A percentile compares a stretch with the other conserved stretches of the same genome.
Conservation (phyloP, 1,140 invertebrate species). For the Copidosoma floridanum region DNA sequence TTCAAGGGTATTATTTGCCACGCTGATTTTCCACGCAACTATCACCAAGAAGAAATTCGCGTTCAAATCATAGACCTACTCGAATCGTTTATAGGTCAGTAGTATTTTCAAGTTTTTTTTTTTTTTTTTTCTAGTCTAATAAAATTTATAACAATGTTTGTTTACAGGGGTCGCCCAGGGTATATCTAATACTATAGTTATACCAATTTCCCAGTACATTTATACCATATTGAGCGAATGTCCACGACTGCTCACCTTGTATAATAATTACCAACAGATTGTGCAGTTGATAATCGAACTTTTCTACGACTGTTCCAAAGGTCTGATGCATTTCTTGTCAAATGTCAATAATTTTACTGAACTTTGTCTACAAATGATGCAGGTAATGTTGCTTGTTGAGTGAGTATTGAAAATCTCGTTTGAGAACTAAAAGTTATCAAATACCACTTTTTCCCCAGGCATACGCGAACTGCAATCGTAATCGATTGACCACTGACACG, state of each 20-base stretch:
- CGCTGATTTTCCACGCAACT: constrained; percentile 60
- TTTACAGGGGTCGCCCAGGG: constrained; percentile 62
- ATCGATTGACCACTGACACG: constrained; percentile 56
- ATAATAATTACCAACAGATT: constrained; percentile 80
- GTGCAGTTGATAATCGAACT: constrained; percentile 77
- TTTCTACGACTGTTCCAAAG: constrained; percentile 68
- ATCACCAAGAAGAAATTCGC: constrained; percentile 62
- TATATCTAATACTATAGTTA: constrained; percentile 59
- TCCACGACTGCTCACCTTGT: constrained; percentile 68
- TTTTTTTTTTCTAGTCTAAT: too few species aligned
- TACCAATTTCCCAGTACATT: constrained; percentile 66
- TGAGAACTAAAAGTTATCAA: too few species aligned
- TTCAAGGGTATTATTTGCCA: constrained; percentile 61
- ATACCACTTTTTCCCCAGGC: too few species aligned
- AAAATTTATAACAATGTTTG: not conserved
- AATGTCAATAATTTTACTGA: constrained; percentile 55
- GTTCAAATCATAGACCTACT: constrained; percentile 64
- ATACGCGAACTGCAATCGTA: constrained; percentile 69
- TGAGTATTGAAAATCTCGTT: too few species aligned
- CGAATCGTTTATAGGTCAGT: constrained; percentile 65
- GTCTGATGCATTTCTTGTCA: constrained; percentile 67
- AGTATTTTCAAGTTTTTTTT: too few species aligned
- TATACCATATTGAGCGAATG: constrained; percentile 66
- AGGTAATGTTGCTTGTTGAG: too few species aligned
- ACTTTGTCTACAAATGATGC: constrained; percentile 9